Conservation (phyloP, 2,113 vertebrate genomes). For the Dolichallabes microphthalmus region DNA sequence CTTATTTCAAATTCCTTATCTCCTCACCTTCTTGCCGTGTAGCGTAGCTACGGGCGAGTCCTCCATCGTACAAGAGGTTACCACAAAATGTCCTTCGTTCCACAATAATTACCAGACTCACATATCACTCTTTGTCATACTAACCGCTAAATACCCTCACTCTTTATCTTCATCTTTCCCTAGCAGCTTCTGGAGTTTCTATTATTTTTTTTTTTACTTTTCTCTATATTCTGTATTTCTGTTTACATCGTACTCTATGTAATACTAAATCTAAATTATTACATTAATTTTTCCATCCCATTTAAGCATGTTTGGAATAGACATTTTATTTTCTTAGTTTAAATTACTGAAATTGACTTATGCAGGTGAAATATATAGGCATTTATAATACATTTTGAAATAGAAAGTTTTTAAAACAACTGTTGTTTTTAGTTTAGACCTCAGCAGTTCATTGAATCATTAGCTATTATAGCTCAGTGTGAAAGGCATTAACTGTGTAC, state of each 20-base stretch:
- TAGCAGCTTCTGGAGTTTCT: background rate
- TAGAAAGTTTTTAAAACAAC: background rate
- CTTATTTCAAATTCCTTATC: background rate
- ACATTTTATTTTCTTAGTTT: background rate
- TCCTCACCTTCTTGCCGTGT: background rate
- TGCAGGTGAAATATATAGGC: background rate
- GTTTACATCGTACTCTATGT: background rate
- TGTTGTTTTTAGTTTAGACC: background rate
- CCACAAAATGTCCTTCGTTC: conserved; percentile 32
- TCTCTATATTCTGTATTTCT: background rate
- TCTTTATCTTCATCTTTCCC: conserved; percentile 19
- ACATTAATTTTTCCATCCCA: background rate
- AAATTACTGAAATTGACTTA: background rate
- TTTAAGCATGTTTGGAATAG: background rate
- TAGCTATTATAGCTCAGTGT: background rate
- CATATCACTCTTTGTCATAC: conserved; percentile 30
- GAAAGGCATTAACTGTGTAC: background rate
- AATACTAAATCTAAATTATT: background rate
- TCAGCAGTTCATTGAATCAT: background rate
- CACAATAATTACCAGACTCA: conserved; percentile 42
- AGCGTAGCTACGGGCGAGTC: conserved; percentile 4
- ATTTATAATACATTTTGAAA: background rate
- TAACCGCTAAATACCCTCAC: background rate
- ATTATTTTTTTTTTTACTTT: background rate
- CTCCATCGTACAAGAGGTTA: conserved; percentile 40